A percentile compares a stretch with the other conserved stretches of the same genome.
Conservation (phyloP, 2,888 invertebrate species). For the Caenorhabditis sp. region DNA sequence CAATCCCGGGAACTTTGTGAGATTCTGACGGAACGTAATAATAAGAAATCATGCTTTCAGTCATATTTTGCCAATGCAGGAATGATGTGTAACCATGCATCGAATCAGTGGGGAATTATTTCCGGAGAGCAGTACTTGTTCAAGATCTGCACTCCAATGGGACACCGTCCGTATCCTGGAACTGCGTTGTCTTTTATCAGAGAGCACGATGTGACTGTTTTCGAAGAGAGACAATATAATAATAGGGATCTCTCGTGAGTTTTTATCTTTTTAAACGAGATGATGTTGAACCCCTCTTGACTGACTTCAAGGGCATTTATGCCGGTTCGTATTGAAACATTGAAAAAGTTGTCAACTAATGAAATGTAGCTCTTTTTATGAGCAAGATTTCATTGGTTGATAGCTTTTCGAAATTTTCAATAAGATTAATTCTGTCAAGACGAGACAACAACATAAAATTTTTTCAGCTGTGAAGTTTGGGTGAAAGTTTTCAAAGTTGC, state of each 20-base stretch:
- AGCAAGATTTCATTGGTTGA: no score
- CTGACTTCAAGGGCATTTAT: no score
- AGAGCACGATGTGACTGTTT: slow-evolving; percentile 79
- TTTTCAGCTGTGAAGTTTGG: no score
- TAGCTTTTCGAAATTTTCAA: no score
- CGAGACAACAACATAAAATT: no score
- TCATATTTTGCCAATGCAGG: slow-evolving; percentile 83
- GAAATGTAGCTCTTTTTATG: no score
- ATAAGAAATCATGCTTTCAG: slow-evolving; percentile 68
- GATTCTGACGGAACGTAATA: slow-evolving; percentile 30
- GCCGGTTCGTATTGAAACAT: no score
- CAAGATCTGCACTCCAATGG: slow-evolving; percentile 83
- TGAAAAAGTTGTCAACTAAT: no score
- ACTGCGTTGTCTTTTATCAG: slow-evolving; percentile 82
- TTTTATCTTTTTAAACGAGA: no score
- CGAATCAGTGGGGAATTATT: slow-evolving; percentile 82
- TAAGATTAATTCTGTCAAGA: no score
- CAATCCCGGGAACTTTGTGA: slow-evolving; percentile 83
- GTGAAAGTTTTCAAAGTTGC: no score
- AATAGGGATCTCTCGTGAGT: slow-evolving; percentile 82
- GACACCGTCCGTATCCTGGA: slow-evolving; percentile 81
- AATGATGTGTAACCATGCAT: slow-evolving; percentile 82
- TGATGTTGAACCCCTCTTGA: no score
- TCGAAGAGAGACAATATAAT: slow-evolving; percentile 82
- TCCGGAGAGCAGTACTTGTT: slow-evolving; percentile 83